Evolutionary conservation across 2,797 vertebrate genomes (phyloP).

Genomic region (Tiaroga cobitis): DNA sequence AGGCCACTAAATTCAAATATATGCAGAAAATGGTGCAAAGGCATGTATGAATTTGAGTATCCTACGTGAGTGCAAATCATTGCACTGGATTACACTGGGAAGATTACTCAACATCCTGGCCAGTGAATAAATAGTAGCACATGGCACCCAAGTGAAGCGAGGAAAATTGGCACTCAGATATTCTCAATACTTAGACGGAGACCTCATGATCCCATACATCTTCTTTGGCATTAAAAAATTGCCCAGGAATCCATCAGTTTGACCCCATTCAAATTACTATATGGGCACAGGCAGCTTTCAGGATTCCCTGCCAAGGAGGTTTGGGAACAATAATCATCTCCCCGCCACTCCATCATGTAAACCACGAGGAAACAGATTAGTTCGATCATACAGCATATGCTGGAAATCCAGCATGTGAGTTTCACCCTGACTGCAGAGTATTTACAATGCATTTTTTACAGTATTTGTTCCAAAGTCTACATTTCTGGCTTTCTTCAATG

Average conservation of each 20-base stretch:
- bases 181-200: not conserved
- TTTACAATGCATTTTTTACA: not conserved
- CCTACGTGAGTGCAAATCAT: not conserved
- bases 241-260: not conserved
- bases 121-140: slow-evolving; percentile 3
- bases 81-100: not conserved
- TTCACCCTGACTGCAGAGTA: not conserved
- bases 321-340: slow-evolving; percentile 2
- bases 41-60: not conserved
- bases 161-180: not conserved
- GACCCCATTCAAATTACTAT: not conserved
- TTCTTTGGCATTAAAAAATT: slow-evolving; percentile 4
- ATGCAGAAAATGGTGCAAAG: not conserved
- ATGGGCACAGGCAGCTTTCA: not conserved
- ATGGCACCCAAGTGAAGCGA: not conserved
- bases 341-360: not conserved
- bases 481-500: not conserved
- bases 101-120: slow-evolving; percentile 22
- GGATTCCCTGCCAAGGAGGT: not conserved
- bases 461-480: not conserved
- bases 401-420: not conserved
- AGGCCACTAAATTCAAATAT: not conserved
- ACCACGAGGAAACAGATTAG: not conserved
- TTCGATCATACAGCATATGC: not conserved
- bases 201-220: not conserved